Conservation (phyloP, 2,113 vertebrate species). For the Anas platyrhynchos region DNA sequence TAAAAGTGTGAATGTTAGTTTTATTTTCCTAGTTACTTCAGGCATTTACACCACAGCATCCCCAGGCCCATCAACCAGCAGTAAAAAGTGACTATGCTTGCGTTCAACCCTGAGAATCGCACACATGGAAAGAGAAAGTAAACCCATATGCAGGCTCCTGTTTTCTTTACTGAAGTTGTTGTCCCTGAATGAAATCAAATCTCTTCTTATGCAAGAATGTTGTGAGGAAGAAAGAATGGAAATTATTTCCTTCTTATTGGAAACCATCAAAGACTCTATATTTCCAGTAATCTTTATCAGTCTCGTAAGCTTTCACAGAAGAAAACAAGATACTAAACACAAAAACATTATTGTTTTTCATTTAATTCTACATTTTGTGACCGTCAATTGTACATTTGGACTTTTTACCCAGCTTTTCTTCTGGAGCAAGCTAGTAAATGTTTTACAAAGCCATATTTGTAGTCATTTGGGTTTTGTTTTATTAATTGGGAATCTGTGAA, state of each 20-base stretch:
- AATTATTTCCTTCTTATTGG: background rate
- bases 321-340: background rate
- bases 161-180: background rate
- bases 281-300: background rate
- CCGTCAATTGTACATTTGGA: background rate
- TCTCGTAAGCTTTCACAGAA: background rate
- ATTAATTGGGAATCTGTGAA: background rate
- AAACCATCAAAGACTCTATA: background rate
- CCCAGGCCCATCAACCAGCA: background rate
- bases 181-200: background rate
- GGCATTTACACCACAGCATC: background rate
- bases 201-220: background rate
- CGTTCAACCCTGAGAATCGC: background rate
- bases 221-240: background rate
- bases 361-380: background rate
- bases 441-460: background rate
- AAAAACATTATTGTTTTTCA: background rate
- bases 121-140: background rate
- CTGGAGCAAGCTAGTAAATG: background rate
- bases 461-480: slow-evolving; percentile 15
- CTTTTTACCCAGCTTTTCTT: background rate
- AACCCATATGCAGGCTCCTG: background rate
- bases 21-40: too few relatives aligned
- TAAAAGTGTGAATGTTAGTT: too few relatives aligned
- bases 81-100: background rate